Conservation (phyloP, 2,797 vertebrate genomes). For the Echeneis naucrates region DNA sequence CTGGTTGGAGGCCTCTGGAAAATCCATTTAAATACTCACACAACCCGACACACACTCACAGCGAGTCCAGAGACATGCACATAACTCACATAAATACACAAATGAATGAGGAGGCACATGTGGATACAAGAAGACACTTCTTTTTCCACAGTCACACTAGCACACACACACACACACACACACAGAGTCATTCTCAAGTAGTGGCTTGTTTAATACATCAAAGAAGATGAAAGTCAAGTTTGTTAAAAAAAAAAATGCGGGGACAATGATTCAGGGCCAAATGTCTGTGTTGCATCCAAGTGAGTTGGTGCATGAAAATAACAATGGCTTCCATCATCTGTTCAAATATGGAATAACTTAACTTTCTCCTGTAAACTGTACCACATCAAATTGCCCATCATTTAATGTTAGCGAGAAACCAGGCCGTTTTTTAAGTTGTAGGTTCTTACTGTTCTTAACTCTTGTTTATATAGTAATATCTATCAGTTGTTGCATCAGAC, state of each 20-base stretch:
- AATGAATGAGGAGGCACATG: constrained; percentile 40
- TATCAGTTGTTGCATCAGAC: constrained; percentile 47
- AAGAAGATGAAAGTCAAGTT: neutral
- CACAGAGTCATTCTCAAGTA: neutral
- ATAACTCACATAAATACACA: constrained; percentile 60
- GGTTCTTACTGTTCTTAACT: neutral
- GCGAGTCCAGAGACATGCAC: constrained; percentile 42
- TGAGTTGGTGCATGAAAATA: neutral
- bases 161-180: constrained; percentile 9
- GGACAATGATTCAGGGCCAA: neutral
- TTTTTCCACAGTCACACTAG: constrained; percentile 5
- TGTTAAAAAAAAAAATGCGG: neutral
- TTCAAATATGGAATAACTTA: neutral
- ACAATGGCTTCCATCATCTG: neutral
- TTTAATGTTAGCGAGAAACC: neutral
- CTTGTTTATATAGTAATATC: constrained; percentile 26
- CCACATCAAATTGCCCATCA: neutral
- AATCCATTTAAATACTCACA: constrained; percentile 70
- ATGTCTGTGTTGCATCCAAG: neutral
- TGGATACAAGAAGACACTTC: constrained; percentile 18
- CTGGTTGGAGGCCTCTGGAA: constrained; percentile 70
- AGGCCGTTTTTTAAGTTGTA: neutral
- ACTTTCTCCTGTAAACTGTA: neutral
- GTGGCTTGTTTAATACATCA: neutral
- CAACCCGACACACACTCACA: constrained; percentile 57